Base-by-base conservation (phyloP, 2,113 vertebrate species). In the Cichladusa arquata region DNA sequence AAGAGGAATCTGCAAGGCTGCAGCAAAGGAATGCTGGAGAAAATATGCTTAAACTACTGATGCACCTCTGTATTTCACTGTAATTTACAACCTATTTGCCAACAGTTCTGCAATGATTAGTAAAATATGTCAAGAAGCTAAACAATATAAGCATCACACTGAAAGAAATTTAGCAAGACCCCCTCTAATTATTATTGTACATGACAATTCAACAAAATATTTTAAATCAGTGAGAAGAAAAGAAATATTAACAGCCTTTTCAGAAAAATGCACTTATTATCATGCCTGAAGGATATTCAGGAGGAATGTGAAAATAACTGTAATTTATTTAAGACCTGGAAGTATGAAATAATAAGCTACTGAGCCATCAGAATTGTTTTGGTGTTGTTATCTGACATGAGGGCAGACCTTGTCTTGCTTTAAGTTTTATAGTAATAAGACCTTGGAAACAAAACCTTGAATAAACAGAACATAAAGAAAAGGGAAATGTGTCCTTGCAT, bases 361-460 rank as follows among this genome's bases (percentile, higher is more conserved):
- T 92, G 93, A 97, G 85, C 92, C 95, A 97, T 97, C 96, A 97
- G 95, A 97, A 97, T 97, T 98, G 97, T 98, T 98, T 98, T 98
- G 97, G 97, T 96, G 92, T 61, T 97, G 97, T 98, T 97, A 98
- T 98, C 98, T 98, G 97, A 97, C 96, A 97, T 57, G 94, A 97
- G 96, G 96, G 96, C 96, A 98, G 98, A 97, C 97, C 97, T 98
- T 98, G 98, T 98, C 97, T 97, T 79, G n/a, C 86, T 98, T 97
- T 97, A 98, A 97, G 97, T 98, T 98, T 97, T 98, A 97, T 97
- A 98, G 97, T 97, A 98, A 98, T 98, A 97, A 98, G 97, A 97
- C 98, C 98, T 98, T 98, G 98, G 97, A 98, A 98, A 97, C 96
- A 98, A 98, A 98, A 98, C 98, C 98, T 98, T 98, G 98, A 98